Evolutionary conservation across 2,113 vertebrate genomes (phyloP).

Genomic region (Sminthopsis crassicaudata): DNA sequence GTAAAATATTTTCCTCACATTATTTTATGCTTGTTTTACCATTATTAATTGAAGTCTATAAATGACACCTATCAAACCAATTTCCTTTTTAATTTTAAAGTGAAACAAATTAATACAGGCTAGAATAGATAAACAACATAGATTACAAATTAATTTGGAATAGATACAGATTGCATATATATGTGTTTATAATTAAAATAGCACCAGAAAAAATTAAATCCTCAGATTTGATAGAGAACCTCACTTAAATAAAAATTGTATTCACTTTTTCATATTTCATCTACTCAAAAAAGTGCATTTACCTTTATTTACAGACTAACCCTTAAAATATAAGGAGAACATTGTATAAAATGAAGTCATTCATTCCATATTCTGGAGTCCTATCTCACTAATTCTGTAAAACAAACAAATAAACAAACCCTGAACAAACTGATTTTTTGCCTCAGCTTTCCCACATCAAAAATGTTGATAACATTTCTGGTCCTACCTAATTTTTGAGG

Average conservation of each 20-base stretch:
- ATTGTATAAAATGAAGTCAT: not conserved
- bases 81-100: constrained; percentile 37
- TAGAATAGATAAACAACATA: not conserved
- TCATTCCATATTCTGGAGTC: not conserved
- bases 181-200: not conserved
- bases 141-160: not conserved
- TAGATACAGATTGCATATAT: not conserved
- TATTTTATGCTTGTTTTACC: not conserved
- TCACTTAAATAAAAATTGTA: not conserved
- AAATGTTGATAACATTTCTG: not conserved
- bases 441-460: not conserved
- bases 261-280: not conserved
- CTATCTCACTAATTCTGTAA: not conserved
- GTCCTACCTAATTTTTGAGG: constrained; percentile 11
- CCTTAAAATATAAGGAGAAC: not conserved
- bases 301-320: not conserved
- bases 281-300: not conserved
- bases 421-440: not conserved
- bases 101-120: not conserved
- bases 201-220: constrained; percentile 14
- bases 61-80: accelerated
- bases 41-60: not conserved
- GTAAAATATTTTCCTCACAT: not conserved
- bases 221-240: not conserved
- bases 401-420: not conserved